Evolutionary conservation across 2,888 invertebrate species (phyloP), one percentile per base, ranked within the genome.

Genomic region (Dryococelus australis): DNA sequence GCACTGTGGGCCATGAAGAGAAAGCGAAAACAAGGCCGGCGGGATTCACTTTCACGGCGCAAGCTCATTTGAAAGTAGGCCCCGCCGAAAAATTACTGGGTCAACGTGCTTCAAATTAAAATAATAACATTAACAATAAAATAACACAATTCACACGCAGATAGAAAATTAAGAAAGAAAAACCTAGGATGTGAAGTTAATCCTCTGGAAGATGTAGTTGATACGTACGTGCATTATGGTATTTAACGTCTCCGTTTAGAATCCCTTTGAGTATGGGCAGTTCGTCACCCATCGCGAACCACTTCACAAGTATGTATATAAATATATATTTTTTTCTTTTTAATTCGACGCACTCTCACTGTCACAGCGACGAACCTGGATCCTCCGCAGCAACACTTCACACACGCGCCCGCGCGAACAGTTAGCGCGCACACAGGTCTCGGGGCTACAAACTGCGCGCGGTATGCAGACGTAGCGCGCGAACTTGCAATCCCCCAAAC

Each of bases 161-260:
- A 9, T 12, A 65, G 16, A 65, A 65, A 16, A 65, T 65, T 65
- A 65, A 8, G 65, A 65, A 65, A 65, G 24, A 51, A 51, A 9
- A 65, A 65, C 16, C 47, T 9, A 47, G 12, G 47, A 65, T 6
- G n/a, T n/a, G 16, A 65, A 9, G 24, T 9, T 65, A 65, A 65
- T 20, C 16, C 65, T 12, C 10, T 65, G 65, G n/a, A 24, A 65
- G 65, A 20, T 65, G 24, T 12, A 65, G 87, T 89, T 90, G 91
- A 94, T 94, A 97, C 97, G 93, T 97, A 97, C 97, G 97, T 94
- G 97, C 97, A 95, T 97, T 97, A 93, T 97, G 97, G 93, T 97
- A 97, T 93, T 97, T 96, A 93, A 97, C 97, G 92, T 96, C 97
- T 92, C 97, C 97, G 92, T 97, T 97, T 91, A 97, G 95, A 93